Evolutionary conservation across 2,797 vertebrate species (phyloP).

Genomic region (Tenualosa ilisha): DNA sequence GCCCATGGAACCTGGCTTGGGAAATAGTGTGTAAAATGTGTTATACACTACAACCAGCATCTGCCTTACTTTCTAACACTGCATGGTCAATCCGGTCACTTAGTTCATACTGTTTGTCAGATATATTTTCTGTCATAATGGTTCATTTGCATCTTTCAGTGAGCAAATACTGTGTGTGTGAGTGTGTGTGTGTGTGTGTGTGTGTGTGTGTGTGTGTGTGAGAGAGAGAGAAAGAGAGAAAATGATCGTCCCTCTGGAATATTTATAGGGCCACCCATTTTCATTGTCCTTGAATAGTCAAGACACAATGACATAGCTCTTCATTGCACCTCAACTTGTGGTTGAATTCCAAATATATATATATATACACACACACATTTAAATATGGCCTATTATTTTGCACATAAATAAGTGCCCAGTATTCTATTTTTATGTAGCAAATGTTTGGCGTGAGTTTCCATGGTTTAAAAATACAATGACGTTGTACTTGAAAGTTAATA

Average conservation of each 20-base stretch:
- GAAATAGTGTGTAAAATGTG: background rate
- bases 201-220: background rate
- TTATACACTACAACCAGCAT: background rate
- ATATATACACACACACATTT: no score
- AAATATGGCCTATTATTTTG: background rate
- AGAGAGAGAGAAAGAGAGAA: no score
- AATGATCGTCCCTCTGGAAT: background rate
- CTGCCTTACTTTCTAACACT: conserved; percentile 2
- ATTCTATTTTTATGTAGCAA: background rate
- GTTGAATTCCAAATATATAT: background rate
- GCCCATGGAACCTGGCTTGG: background rate
- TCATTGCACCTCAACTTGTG: background rate
- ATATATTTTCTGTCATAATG: background rate
- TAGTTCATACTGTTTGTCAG: background rate
- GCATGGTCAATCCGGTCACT: background rate
- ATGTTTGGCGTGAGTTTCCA: background rate
- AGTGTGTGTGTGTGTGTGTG: conserved; percentile 20
- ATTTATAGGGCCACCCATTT: conserved; percentile 14
- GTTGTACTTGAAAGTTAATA: background rate
- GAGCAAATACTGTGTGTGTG: background rate
- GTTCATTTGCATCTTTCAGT: background rate
- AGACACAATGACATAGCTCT: background rate
- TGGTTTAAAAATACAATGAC: background rate
- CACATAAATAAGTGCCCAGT: background rate
- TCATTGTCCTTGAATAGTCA: background rate